Evolutionary conservation across 2,888 invertebrate species (phyloP), one percentile per base, ranked within the genome.

Genomic region (Heliconius hortense): DNA sequence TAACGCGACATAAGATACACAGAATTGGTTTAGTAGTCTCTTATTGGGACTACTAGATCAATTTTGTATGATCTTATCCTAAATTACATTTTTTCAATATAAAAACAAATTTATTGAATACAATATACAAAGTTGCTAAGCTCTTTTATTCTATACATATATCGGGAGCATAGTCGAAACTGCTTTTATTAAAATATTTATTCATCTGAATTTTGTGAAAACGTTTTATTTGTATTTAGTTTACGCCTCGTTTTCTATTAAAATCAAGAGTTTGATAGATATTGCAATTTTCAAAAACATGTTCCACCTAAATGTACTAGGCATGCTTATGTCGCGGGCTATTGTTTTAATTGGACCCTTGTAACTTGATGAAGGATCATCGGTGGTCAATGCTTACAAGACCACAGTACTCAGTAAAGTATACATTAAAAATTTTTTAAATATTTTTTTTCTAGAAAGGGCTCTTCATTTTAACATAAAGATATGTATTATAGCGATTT

Each of bases 51-150:
- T 43, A 43, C 35, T 75, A 43, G 13, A 24, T 62, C 26, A 66
- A 66, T 39, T 66, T 39, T 15, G 15, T n/a, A 15, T 7, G 3
- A 66, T 24, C 66, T 66, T 39, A 66, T 66, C 24, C n/a, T 24
- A 66, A 24, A 66, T 66, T 7, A 15, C 2, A 15, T 24, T 66
- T 66, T 66, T 24, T 39, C 24, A 56, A 63, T 21, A 31, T 76
- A 62, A 39, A 31, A 69, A 28, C 26, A 5, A 35, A 43, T 66
- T 39, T 11, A 39, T 66, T 66, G 39, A 39, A 66, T 66, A 39
- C 66, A 39, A 66, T 66, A 66, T 66, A 66, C 39, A 66, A 66
- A 66, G 66, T 66, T 24, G 66, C 15, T 66, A 39, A 66, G 66
- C 66, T 66, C 39, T 39, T 66, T 15, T 66, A 66, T 39, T 66